These are phyloP conservation scores for Nylanderia fulva DNA, from an alignment of 1,140 invertebrate species.

Conservation along the genomic window DNA sequence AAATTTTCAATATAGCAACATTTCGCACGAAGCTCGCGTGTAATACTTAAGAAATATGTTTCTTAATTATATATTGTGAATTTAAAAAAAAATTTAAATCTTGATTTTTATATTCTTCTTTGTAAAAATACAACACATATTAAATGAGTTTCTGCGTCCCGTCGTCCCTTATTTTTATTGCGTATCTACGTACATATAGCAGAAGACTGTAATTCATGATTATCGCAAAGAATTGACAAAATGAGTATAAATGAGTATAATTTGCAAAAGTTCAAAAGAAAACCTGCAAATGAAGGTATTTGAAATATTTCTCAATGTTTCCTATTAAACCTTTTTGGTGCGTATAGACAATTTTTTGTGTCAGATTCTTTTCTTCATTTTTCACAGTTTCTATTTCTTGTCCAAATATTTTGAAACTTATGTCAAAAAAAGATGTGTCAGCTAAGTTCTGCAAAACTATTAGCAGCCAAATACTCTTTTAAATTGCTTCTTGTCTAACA, in stretches of 20 bases:
- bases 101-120: neutral
- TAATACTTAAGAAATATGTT: too few relatives aligned
- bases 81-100: neutral
- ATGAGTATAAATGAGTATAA: neutral
- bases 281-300: neutral
- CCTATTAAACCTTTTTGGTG: neutral
- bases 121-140: neutral
- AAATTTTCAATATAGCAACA: neutral
- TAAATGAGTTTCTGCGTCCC: constrained; percentile 16
- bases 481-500: too few relatives aligned
- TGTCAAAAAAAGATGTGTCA: neutral
- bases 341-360: neutral
- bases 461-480: too few relatives aligned
- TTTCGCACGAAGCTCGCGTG: too few relatives aligned
- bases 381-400: neutral
- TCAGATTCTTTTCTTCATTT: neutral
- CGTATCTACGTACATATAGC: constrained; percentile 44
- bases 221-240: neutral
- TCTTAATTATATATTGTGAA: neutral
- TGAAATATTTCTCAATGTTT: neutral
- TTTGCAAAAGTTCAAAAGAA: neutral
- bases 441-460: too few relatives aligned
- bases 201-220: constrained; percentile 33
- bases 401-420: neutral
- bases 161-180: constrained; percentile 56